Conservation (phyloP, 2,888 invertebrate genomes). For the Drosophila mercatorum region DNA sequence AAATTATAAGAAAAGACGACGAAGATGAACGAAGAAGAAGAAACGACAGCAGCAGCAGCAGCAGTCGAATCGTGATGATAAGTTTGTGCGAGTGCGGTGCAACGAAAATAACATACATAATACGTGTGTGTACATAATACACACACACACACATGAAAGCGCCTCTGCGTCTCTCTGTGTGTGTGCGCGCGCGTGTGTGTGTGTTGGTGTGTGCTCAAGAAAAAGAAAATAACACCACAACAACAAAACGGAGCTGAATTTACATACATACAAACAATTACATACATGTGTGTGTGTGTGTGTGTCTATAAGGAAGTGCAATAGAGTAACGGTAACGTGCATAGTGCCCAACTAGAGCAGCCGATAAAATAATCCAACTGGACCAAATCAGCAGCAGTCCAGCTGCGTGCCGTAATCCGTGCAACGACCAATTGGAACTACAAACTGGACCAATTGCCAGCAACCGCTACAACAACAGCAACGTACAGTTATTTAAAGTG, state of each 20-base stretch:
- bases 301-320: conserved; percentile 67
- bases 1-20: conserved; percentile 45
- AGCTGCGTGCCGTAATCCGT: conserved; percentile 60
- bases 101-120: conserved; percentile 75
- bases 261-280: conserved; percentile 32
- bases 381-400: conserved; percentile 29
- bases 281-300: conserved; percentile 3
- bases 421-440: conserved; percentile 42
- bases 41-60: conserved; percentile 76
- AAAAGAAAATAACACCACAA: background rate
- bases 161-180: conserved; percentile 33
- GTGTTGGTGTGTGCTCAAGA: conserved; percentile 48
- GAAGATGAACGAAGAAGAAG: conserved; percentile 77
- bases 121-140: conserved; percentile 62
- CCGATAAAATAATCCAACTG: conserved; percentile 29
- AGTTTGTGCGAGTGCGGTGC: conserved; percentile 74
- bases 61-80: conserved; percentile 70
- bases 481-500: conserved; percentile 52
- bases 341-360: conserved; percentile 26
- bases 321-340: conserved; percentile 46
- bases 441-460: conserved; percentile 23
- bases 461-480: conserved; percentile 38
- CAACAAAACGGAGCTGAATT: conserved; percentile 64
- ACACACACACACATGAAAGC: conserved; percentile 47
- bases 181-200: conserved; percentile 31